phyloP scores from a whole-genome alignment of 2,797 vertebrate species.

The Cyclura pinguis region DNA sequence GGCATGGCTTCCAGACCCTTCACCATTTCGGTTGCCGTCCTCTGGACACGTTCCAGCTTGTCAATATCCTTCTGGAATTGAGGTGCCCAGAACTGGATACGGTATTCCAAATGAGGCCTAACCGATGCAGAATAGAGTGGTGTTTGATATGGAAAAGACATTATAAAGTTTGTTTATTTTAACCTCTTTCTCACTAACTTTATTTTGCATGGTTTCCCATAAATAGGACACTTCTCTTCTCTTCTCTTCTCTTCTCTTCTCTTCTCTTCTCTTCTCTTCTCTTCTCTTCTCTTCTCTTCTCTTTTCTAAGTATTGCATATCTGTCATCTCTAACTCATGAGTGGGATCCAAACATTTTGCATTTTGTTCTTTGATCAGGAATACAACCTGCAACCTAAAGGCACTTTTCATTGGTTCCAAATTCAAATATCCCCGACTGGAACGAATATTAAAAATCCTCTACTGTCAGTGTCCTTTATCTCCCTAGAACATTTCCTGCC shows the following conservation, averaged over 20 bases:
- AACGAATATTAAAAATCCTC: not conserved
- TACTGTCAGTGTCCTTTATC: not conserved
- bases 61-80: no score
- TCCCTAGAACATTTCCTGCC: not conserved
- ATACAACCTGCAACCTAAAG: not conserved
- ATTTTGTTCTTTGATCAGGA: not conserved
- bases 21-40: no score
- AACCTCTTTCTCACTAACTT: not conserved
- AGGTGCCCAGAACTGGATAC: no score
- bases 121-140: no score
- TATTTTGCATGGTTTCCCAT: not conserved
- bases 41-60: no score
- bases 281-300: no score
- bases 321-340: not conserved
- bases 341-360: not conserved
- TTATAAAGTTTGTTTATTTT: not conserved
- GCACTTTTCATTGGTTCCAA: not conserved
- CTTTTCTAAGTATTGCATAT: not conserved
- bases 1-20: no score
- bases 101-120: no score
- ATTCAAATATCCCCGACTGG: not conserved
- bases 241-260: no score
- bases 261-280: no score
- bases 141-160: not conserved
- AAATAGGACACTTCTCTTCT: no score